Evolutionary conservation across 2,797 vertebrate genomes (phyloP), one percentile per base, ranked within the genome.

Genomic region (Xiphorhynchus erythropygius): DNA sequence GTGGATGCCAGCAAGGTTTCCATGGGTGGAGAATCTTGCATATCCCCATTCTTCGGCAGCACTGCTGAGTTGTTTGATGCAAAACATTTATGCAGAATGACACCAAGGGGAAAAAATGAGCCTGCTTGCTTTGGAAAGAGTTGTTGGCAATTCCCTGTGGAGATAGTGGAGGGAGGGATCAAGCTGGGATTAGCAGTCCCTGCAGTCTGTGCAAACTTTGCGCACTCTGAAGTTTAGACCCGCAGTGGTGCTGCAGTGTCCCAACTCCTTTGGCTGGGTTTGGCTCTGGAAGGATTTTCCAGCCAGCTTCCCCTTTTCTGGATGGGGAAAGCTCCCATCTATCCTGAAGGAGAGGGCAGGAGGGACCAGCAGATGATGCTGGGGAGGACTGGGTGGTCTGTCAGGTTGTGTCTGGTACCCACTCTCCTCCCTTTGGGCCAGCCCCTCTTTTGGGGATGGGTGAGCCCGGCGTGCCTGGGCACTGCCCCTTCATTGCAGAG

Each of bases 31-130:
- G 64, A 37, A 16, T 75, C 33, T 78, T 60, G 53, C 42, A 92
- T 87, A 30, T 13, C 7, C 32, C 33, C 3, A 1, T 78, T 47
- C 60, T 64, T 59, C 12, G 24, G 56, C n/a, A 47, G 82, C 0
- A 0, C 37, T 0, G 9, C 64, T 0, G 59, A 65, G 67, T 85
- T 84, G 80, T 70, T n/a, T 68, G 41, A 52, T 37, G 47, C 56
- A 71, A 56, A 80, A 44, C 17, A 11, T 77, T 95, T 90, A 57
- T 35, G 53, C 46, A n/a, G 78, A 80, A 80, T 94, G 93, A 95
- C 81, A 91, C 75, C 71, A 50, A 10, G 39, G 93, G 94, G 86
- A 91, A 94, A 92, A 92, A 89, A 94, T 97, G 87, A 95, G 60
- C 33, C 42, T 60, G 79, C 73, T 80, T 87, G 71, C 46, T 94